Base-by-base conservation (phyloP, 2,113 vertebrate genomes). In the Callithrix jacchus region DNA sequence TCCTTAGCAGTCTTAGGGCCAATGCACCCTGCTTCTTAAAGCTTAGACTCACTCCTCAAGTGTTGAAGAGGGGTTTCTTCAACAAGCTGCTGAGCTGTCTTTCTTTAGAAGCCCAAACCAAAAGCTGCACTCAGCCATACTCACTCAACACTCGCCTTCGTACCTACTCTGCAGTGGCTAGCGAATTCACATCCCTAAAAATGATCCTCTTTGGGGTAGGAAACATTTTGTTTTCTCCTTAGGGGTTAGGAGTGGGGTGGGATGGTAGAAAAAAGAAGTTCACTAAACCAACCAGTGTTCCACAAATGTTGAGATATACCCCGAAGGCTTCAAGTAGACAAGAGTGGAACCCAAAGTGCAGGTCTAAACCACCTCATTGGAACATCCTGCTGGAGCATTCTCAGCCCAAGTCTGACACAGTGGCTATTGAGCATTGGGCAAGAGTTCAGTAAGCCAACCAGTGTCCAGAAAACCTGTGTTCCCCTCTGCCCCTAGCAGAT, bases 91-190 rank as follows among this genome's bases (percentile, higher is more conserved):
- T 37, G 8, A 25, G 37, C 76, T 30, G 14, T 83, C 23, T 35
- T 84, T 13, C 58, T 14, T 21, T 37, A 21, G 52, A 47, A 84
- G 17, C 23, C 54, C 17, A 12, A 5, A 23, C 40, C 30, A 14
- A 32, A 47, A 58, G 27, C 40, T 52, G 5, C 23, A 14, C 79
- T 35, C 10, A 52, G 35, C n/a, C 45, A 21, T 8, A 5, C 56
- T 23, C 14, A 45, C 7, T 23, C n/a, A n/a, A n/a, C n/a, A 32
- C 71, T 68, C 4, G 9, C 35, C 2, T 58, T 40, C 76, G 52
- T n/a, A 20, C 8, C 35, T 32, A 1, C 3, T 8, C 30, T 32
- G 2, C 3, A 8, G 20, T 47, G 30, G 14, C 7, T 10, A 7
- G n/a, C 42, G 27, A 70, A 17, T 42, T 35, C 30, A 23, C 13